phyloP scores from a whole-genome alignment of 2,113 vertebrate species.

The Corythoichthys intestinalis region DNA sequence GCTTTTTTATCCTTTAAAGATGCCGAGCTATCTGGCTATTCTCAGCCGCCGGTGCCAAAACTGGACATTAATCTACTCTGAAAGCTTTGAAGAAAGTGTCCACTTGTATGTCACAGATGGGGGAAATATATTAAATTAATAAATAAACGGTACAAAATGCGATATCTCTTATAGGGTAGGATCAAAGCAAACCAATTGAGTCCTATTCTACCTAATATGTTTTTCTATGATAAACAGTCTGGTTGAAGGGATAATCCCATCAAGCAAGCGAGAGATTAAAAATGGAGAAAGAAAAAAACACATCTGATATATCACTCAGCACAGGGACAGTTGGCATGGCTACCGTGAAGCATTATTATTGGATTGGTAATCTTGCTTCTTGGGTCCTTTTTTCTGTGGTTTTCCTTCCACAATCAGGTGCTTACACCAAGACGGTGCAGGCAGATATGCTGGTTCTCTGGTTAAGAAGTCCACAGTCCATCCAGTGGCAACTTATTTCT shows the following conservation, averaged over 20 bases:
- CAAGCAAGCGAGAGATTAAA: conserved; percentile 64
- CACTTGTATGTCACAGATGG: conserved; percentile 59
- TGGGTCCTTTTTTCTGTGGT: conserved; percentile 49
- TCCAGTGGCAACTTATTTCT: conserved; percentile 61
- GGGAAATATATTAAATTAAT: conserved; percentile 56
- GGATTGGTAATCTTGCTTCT: conserved; percentile 68
- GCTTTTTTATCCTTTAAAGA: conserved; percentile 46
- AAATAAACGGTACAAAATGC: conserved; percentile 62
- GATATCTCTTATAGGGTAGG: conserved; percentile 60
- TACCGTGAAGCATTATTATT: conserved; percentile 59
- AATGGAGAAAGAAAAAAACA: conserved; percentile 29
- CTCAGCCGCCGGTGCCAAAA: conserved; percentile 57
- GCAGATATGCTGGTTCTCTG: conserved; percentile 49
- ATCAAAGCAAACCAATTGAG: conserved; percentile 68
- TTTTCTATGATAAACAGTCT: conserved; percentile 69
- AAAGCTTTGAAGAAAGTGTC: conserved; percentile 64
- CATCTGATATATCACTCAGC: conserved; percentile 60
- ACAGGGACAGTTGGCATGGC: conserved; percentile 53
- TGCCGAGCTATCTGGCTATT: conserved; percentile 54
- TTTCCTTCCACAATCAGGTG: conserved; percentile 49
- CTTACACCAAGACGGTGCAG: conserved; percentile 47
- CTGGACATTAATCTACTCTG: conserved; percentile 67
- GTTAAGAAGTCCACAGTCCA: conserved; percentile 47
- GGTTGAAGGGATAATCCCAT: conserved; percentile 67
- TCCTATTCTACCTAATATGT: conserved; percentile 68